Evolutionary conservation across 2,888 invertebrate genomes (phyloP).

Genomic region (Invenusta paracnida): DNA sequence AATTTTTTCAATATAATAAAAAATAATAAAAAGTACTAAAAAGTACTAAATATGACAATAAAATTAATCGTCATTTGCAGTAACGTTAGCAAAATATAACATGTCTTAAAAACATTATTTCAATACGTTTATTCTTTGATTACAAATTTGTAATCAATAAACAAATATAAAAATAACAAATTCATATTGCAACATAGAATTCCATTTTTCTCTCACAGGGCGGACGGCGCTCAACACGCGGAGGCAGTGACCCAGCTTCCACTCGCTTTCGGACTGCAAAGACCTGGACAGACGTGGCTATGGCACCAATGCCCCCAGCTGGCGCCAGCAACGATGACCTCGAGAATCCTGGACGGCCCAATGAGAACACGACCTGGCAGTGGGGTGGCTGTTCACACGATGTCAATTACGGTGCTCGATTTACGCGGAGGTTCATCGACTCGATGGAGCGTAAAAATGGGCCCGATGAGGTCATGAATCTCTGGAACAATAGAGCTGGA

Average conservation of each 20-base stretch:
- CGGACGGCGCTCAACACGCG: constrained; percentile 60
- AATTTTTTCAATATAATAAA: too few species aligned
- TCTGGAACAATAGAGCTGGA: constrained; percentile 3
- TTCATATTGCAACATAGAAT: too few species aligned
- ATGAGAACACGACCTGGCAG: constrained; percentile 82
- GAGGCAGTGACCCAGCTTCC: constrained; percentile 66
- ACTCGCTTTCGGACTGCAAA: constrained; percentile 53
- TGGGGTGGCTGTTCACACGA: constrained; percentile 98
- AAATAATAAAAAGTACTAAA: too few species aligned
- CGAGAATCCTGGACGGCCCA: constrained; percentile 69
- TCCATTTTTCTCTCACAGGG: too few species aligned
- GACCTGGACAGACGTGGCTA: constrained; percentile 56
- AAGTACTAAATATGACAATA: too few species aligned
- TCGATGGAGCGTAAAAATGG: constrained; percentile 76
- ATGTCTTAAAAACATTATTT: too few species aligned
- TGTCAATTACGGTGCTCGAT: constrained; percentile 77
- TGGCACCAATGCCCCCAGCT: neutral
- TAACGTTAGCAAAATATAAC: too few species aligned
- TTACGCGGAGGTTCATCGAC: constrained; percentile 88
- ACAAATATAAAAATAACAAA: too few species aligned
- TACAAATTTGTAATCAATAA: too few species aligned
- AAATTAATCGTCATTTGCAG: too few species aligned
- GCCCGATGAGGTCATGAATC: constrained; percentile 66
- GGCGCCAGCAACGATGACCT: neutral
- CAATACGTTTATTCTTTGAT: too few species aligned